phyloP scores from a whole-genome alignment of 2,113 vertebrate species.

The Grammomys dolichurus region DNA sequence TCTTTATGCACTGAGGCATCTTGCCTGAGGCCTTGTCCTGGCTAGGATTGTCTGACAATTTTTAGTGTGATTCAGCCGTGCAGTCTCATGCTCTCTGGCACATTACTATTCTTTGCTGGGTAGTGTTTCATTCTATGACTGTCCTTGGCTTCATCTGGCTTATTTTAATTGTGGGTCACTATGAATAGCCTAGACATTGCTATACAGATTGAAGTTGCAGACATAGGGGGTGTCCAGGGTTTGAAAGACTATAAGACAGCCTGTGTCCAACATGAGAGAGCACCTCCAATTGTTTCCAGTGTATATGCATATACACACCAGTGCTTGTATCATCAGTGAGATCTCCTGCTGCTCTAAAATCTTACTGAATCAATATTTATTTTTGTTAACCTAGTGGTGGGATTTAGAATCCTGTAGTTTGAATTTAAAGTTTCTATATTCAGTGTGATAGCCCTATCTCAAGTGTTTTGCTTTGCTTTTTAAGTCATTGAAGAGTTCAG shows the following conservation, averaged over 20 bases:
- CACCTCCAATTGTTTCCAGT: background rate
- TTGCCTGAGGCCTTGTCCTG: background rate
- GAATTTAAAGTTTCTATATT: background rate
- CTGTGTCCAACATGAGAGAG: background rate
- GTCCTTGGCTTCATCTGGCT: background rate
- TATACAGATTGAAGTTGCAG: background rate
- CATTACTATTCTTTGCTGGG: background rate
- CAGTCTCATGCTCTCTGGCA: no score
- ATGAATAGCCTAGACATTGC: background rate
- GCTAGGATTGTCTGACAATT: background rate
- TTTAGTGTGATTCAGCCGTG: background rate
- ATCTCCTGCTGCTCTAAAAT: background rate
- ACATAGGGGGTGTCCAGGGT: background rate
- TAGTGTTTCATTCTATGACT: background rate
- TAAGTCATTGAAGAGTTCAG: background rate
- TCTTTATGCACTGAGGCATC: background rate
- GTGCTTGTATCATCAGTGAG: background rate
- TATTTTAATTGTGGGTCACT: background rate
- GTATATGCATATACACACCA: no score
- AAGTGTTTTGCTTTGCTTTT: background rate
- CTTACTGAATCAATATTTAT: background rate
- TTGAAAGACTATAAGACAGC: background rate
- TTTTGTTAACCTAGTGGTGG: background rate
- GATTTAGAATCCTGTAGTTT: background rate
- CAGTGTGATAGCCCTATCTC: background rate